Percentiles rank a stretch among this genome's conserved stretches.
These are phyloP conservation scores for Cephus nigrinus DNA, from an alignment of 2,888 invertebrate species.

Conservation along the genomic window DNA sequence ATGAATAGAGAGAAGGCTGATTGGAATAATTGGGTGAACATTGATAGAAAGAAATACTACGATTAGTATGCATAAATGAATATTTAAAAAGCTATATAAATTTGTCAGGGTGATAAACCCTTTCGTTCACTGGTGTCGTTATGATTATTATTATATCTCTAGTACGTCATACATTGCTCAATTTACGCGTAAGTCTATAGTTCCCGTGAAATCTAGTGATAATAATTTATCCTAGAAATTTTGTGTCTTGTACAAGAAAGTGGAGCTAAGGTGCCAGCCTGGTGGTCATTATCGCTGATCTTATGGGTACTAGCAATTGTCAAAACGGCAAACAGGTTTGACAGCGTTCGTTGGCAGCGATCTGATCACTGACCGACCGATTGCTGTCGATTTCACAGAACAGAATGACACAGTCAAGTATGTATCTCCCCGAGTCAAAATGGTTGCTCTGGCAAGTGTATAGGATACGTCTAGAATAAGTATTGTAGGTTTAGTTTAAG, in stretches of 20 bases:
- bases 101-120: neutral
- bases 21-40: neutral
- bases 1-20: neutral
- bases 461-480: no score
- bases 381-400: neutral
- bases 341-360: neutral
- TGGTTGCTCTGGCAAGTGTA: neutral
- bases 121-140: no score
- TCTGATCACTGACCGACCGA: neutral
- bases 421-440: neutral
- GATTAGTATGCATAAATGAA: neutral
- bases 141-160: neutral
- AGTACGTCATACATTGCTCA: neutral
- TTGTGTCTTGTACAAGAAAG: neutral
- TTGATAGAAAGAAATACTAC: neutral
- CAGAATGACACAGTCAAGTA: neutral
- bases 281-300: neutral
- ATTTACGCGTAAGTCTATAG: no score
- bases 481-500: no score
- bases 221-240: neutral
- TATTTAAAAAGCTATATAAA: neutral
- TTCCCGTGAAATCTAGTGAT: neutral
- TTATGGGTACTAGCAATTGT: neutral
- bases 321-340: neutral
- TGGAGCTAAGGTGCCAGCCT: neutral